Evolutionary conservation across 1,140 invertebrate species (phyloP).

Genomic region (Limonius californicus): DNA sequence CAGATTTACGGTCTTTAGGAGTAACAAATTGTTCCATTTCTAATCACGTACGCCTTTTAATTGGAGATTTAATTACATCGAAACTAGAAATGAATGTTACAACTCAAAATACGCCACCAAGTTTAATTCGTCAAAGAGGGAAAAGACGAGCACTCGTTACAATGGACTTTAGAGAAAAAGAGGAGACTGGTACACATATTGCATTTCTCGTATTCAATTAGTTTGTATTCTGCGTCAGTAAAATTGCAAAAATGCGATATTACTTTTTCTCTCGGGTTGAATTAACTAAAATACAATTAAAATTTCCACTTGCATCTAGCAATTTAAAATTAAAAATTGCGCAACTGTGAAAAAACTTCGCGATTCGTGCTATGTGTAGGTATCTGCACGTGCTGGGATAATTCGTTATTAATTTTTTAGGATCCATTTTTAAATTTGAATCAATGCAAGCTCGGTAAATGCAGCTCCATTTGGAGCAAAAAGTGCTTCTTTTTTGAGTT

Average conservation of each 20-base stretch:
- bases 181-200: background rate
- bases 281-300: conserved; percentile 13
- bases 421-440: too few species aligned
- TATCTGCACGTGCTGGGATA: background rate
- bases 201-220: conserved; percentile 13
- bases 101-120: too few species aligned
- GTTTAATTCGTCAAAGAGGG: conserved; percentile 4
- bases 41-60: too few species aligned
- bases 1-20: too few species aligned
- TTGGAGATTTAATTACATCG: too few species aligned
- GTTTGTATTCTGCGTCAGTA: conserved; percentile 4
- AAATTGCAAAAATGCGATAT: conserved; percentile 13
- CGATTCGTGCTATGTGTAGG: background rate
- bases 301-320: background rate
- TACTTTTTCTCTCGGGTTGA: conserved; percentile 2
- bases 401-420: background rate
- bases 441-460: too few species aligned
- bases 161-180: background rate
- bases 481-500: too few species aligned
- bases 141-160: background rate
- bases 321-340: conserved; percentile 9
- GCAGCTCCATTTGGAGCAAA: too few species aligned
- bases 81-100: too few species aligned
- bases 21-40: too few species aligned
- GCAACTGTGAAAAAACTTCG: background rate